Conservation (phyloP, 2,797 vertebrate species). For the Ambastaia sidthimunki region DNA sequence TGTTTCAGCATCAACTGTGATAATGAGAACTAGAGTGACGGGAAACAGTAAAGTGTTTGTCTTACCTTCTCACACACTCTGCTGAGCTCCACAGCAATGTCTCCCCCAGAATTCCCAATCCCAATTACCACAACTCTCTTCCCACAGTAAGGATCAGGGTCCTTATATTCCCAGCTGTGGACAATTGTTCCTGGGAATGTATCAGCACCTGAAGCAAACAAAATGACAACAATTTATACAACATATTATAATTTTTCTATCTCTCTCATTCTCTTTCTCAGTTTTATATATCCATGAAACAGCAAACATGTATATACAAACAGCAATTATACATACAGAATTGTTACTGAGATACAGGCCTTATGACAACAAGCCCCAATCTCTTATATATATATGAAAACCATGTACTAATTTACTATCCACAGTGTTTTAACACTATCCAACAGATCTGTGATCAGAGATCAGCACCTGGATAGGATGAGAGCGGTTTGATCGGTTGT, state of each 20-base stretch:
- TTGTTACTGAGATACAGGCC: no score
- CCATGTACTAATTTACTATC: no score
- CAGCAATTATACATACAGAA: no score
- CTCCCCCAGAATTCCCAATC: slow-evolving; percentile 87
- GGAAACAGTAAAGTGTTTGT: no score
- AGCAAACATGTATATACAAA: no score
- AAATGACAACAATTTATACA: neutral
- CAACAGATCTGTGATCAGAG: neutral
- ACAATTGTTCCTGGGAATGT: slow-evolving; percentile 79
- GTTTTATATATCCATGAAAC: no score
- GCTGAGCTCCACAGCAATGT: slow-evolving; percentile 87
- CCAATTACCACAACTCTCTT: slow-evolving; percentile 86
- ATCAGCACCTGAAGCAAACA: slow-evolving; percentile 76
- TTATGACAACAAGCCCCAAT: no score
- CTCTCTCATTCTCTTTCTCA: neutral
- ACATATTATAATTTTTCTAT: neutral
- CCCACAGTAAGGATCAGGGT: slow-evolving; percentile 77
- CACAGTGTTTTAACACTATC: no score
- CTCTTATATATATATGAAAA: no score
- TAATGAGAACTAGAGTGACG: no score
- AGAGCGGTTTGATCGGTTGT: slow-evolving; percentile 76
- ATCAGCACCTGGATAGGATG: slow-evolving; percentile 80
- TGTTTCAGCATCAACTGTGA: no score
- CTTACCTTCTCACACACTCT: slow-evolving; percentile 81
- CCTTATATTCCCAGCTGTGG: slow-evolving; percentile 88